Conservation (phyloP, 2,797 vertebrate species). For the Neopelma chrysocephalum region DNA sequence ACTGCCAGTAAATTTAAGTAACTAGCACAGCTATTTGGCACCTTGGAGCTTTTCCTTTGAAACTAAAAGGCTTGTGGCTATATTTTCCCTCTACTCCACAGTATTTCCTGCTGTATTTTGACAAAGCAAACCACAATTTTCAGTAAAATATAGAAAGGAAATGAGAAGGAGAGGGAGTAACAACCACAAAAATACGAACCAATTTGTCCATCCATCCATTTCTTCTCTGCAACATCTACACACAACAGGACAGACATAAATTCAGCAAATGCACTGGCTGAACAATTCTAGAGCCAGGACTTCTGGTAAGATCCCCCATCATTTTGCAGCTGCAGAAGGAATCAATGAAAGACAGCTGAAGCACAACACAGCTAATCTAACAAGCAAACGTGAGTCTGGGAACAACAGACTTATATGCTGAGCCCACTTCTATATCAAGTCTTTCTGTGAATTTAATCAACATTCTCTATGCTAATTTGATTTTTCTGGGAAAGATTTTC, state of each 20-base stretch:
- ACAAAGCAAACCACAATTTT: neutral
- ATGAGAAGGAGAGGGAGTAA: neutral
- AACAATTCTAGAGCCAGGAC: neutral
- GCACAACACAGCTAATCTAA: neutral
- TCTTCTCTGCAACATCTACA: neutral
- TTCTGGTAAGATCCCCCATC: neutral
- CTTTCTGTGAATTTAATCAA: neutral
- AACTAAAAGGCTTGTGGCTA: neutral
- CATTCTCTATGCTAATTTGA: neutral
- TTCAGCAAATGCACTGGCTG: neutral
- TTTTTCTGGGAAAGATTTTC: constrained; percentile 19
- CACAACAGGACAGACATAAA: neutral
- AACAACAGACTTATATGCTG: neutral
- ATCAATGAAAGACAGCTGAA: neutral
- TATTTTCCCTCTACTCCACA: neutral
- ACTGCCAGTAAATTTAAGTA: neutral
- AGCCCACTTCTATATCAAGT: neutral
- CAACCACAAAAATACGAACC: neutral
- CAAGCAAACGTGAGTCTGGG: neutral
- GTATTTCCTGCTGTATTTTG: neutral
- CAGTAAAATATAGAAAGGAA: neutral
- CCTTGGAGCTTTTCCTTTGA: neutral
- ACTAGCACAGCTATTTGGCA: neutral
- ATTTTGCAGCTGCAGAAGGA: neutral
- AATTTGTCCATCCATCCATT: neutral